Base-by-base conservation (phyloP, 2,797 vertebrate genomes). In the Scolopax rusticola region DNA sequence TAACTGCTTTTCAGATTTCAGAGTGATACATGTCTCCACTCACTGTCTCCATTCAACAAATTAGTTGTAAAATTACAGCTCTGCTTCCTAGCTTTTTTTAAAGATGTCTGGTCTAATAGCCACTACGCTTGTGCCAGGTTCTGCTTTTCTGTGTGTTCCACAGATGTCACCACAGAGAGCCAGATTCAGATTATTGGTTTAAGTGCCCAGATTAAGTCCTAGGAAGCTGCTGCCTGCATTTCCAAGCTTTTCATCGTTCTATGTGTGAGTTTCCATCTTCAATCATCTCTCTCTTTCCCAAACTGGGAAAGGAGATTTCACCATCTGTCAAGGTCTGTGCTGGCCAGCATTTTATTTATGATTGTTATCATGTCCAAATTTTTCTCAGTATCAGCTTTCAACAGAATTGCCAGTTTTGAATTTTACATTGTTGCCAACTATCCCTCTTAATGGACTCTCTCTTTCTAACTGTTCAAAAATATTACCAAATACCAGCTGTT, bases 381-480 rank as follows among this genome's bases (percentile, higher is more conserved):
- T 82, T 89, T 83, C 88, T 86, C 63, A 81, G 33, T n/a, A 67
- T 9, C 27, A 84, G 53, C 73, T 90, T 93, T 84, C 84, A 51
- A 45, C 30, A 77, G 54, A 88, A 90, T 41, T 88, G 43, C 43
- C 48, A 43, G 24, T 28, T 83, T 56, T 41, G 18, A 89, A 67
- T 82, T 81, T 79, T 61, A 45, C 5, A 19, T 63, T 67, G 8
- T 63, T 88, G 68, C 30, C 43, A 90, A 24, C 32, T 83, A n/a
- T 61, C 20, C 56, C 21, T 67, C 25, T 48, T 90, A 69, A 80
- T 25, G 24, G 51, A 60, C 69, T 54, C n/a, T 57, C 21, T 82
- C 65, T 53, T 81, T 77, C 51, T 63, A 59, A 41, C 63, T 74
- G 33, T 50, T 86, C 5, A 64, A 41, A 86, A 80, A 70, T 71